Conservation (phyloP, 1,140 invertebrate genomes). For the Limonius californicus region DNA sequence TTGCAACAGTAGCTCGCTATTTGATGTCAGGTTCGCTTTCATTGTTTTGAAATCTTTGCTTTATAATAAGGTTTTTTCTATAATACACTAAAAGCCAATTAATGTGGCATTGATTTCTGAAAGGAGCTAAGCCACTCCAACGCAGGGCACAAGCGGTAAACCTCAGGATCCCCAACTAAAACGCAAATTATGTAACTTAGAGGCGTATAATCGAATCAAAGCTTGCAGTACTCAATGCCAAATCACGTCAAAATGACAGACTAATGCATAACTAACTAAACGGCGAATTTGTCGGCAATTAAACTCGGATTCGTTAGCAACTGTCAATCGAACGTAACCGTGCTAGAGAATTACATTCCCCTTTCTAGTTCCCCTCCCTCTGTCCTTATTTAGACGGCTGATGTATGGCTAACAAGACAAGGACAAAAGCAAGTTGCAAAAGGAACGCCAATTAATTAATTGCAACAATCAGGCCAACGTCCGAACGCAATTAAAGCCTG, state of each 20-base stretch:
- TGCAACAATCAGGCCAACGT: background rate
- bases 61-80: no score
- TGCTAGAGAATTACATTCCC: background rate
- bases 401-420: background rate
- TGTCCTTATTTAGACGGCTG: background rate
- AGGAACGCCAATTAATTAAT: slow-evolving; percentile 5
- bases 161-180: background rate
- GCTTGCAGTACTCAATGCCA: slow-evolving; percentile 21
- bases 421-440: background rate
- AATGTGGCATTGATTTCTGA: no score
- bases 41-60: no score
- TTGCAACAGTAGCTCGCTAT: no score
- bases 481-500: slow-evolving; percentile 8
- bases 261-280: slow-evolving; percentile 28
- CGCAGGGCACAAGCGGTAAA: background rate
- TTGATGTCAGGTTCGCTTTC: no score
- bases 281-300: slow-evolving; percentile 28
- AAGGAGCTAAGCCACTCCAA: no score
- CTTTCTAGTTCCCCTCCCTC: background rate
- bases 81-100: no score
- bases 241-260: slow-evolving; percentile 27
- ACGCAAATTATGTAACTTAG: background rate
- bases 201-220: slow-evolving; percentile 3
- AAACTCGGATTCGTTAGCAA: slow-evolving; percentile 26
- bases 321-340: slow-evolving; percentile 8